Evolutionary conservation across 2,113 vertebrate genomes (phyloP).

Genomic region (Nycticryphes semicollaris): DNA sequence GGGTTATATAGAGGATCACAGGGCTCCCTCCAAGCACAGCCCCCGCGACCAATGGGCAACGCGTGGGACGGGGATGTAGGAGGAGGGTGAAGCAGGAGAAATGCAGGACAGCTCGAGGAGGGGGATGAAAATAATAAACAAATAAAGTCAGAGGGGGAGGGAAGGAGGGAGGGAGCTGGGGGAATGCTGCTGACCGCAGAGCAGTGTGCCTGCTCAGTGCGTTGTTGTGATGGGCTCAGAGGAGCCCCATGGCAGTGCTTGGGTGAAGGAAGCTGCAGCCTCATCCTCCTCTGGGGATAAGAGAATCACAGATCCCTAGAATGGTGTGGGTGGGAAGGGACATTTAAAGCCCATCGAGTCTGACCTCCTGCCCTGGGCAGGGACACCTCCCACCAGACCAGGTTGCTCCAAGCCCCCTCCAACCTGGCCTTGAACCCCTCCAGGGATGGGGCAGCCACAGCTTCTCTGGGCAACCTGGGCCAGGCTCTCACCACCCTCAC

Average conservation of each 20-base stretch:
- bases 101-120: background rate
- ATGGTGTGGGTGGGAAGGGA: too few species aligned
- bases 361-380: too few species aligned
- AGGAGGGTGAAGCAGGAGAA: background rate
- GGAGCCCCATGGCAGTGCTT: background rate
- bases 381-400: too few species aligned
- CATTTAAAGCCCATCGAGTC: too few species aligned
- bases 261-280: background rate
- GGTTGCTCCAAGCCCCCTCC: too few species aligned
- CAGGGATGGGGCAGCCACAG: too few species aligned
- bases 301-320: too few species aligned
- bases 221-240: fast-evolving
- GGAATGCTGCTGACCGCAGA: background rate
- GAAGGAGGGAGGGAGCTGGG: background rate
- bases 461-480: too few species aligned
- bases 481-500: too few species aligned
- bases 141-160: background rate
- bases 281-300: background rate
- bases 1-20: slow-evolving; percentile 7
- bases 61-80: background rate
- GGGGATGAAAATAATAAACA: slow-evolving; percentile 7
- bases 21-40: background rate
- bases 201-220: background rate
- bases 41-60: slow-evolving; percentile 37
- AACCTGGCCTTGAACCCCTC: too few species aligned